Conservation (phyloP, 2,888 invertebrate genomes). For the Conus canariensis region DNA sequence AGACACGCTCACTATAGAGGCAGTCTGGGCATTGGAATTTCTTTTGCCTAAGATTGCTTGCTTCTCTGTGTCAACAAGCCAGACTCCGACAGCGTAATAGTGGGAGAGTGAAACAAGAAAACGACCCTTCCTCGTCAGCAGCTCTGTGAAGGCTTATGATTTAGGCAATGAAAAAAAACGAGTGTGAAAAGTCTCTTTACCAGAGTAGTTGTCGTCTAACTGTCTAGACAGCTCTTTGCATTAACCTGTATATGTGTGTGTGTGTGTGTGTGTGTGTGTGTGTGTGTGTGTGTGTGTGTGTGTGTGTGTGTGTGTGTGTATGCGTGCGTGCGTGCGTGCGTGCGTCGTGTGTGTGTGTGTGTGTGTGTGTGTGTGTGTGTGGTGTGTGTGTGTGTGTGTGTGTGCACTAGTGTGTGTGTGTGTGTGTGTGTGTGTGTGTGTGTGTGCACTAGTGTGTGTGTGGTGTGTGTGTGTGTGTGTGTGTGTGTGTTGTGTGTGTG, state of each 20-base stretch:
- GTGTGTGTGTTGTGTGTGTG: constrained; percentile 11
- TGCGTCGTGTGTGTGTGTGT: constrained; percentile 20
- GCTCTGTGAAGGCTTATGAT: too few species aligned
- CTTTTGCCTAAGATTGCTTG: too few species aligned
- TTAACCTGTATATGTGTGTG: neutral
- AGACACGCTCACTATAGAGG: too few species aligned
- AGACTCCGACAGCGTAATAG: too few species aligned
- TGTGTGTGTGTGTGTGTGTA: constrained; percentile 19
- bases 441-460: neutral
- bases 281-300: constrained; percentile 10
- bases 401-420: neutral
- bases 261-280: neutral
- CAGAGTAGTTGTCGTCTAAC: too few species aligned
- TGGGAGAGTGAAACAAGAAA: too few species aligned
- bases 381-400: constrained; percentile 30
- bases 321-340: constrained; percentile 15
- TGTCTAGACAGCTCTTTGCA: too few species aligned
- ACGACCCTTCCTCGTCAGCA: too few species aligned
- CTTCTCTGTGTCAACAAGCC: too few species aligned
- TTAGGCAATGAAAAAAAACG: too few species aligned
- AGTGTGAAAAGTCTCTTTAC: too few species aligned
- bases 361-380: constrained; percentile 2
- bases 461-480: constrained; percentile 25
- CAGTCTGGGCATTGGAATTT: too few species aligned
- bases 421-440: neutral